Conservation (phyloP, 2,113 vertebrate genomes). For the Hiodon tergisus region DNA sequence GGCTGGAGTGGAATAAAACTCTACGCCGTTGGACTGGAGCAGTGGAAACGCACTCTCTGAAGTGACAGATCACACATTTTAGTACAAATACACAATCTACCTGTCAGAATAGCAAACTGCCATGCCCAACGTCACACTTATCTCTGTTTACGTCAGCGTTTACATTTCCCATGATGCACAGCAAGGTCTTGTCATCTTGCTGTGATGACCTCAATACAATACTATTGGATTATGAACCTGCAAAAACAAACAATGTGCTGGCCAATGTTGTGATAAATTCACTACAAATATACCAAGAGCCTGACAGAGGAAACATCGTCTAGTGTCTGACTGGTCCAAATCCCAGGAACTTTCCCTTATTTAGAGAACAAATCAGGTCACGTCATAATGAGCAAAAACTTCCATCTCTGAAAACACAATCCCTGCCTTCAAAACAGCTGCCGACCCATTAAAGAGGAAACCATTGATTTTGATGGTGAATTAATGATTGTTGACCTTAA, state of each 20-base stretch:
- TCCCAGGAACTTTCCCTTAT: too few species aligned
- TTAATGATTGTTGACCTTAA: constrained; percentile 19
- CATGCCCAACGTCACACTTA: background rate
- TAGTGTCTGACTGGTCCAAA: background rate
- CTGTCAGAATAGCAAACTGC: constrained; percentile 3
- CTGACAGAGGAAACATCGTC: constrained; percentile 8
- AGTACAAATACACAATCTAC: too few species aligned
- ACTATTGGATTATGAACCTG: constrained; percentile 24
- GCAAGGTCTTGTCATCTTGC: too few species aligned
- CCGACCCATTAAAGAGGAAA: constrained; percentile 1
- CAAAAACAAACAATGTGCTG: constrained; percentile 10
- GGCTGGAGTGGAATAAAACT: too few species aligned
- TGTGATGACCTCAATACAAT: background rate
- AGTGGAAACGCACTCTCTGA: too few species aligned
- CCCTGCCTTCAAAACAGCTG: background rate
- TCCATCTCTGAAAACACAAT: background rate
- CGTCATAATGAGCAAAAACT: background rate
- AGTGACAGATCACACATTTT: too few species aligned
- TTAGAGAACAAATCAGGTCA: background rate
- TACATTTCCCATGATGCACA: too few species aligned
- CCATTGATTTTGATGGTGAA: constrained; percentile 12
- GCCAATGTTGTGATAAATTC: constrained; percentile 17
- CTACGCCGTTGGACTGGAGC: too few species aligned
- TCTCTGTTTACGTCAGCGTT: too few species aligned
- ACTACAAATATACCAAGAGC: background rate